phyloP scores from a whole-genome alignment of 2,113 vertebrate genomes.

The Psilopsiagon aymara region DNA sequence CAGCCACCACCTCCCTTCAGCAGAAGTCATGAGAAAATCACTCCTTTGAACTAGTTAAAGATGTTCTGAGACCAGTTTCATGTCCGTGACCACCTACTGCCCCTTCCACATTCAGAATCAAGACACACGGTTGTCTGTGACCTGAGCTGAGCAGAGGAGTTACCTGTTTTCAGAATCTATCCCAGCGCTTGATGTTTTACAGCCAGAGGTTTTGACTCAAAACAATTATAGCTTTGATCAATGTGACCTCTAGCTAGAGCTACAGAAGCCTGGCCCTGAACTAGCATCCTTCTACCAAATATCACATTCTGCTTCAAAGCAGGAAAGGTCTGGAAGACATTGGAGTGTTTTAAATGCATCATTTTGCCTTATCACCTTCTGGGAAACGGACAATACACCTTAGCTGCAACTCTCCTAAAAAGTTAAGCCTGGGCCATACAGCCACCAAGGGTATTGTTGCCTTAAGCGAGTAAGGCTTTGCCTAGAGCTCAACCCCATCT shows the following conservation, averaged over 20 bases:
- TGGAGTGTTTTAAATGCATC: neutral
- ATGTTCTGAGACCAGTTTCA: neutral
- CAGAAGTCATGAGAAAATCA: neutral
- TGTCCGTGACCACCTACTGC: neutral
- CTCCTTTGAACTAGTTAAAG: neutral
- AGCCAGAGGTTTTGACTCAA: neutral
- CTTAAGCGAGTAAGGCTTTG: neutral
- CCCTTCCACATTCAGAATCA: neutral
- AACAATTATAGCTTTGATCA: neutral
- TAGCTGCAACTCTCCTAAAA: neutral
- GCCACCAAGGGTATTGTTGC: neutral
- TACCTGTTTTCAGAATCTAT: neutral
- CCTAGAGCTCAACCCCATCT: neutral
- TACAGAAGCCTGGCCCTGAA: neutral
- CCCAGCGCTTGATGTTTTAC: neutral
- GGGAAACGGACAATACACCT: neutral
- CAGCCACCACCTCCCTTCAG: neutral
- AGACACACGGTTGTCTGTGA: neutral
- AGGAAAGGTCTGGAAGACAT: neutral
- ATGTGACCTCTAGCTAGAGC: neutral
- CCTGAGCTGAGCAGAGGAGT: neutral
- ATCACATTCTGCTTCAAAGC: neutral
- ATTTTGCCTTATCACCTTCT: neutral
- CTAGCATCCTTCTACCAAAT: neutral
- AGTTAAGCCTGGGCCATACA: neutral